Conservation (phyloP, 2,113 vertebrate species). For the Morone chrysops region DNA sequence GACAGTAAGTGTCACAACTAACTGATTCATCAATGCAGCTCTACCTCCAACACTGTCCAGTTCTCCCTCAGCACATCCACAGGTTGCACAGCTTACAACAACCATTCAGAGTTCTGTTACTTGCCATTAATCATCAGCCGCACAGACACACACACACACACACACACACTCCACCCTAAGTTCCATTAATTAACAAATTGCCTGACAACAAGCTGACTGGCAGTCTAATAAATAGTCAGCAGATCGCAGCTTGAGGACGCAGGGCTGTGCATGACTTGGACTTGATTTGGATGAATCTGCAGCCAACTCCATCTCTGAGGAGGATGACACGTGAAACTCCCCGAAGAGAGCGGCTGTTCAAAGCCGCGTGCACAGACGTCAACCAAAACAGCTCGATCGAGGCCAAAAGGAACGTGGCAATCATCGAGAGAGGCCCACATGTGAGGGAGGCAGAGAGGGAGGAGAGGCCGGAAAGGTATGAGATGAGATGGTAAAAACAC, state of each 20-base stretch:
- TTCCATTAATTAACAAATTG: conserved; percentile 56
- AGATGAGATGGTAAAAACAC: not conserved
- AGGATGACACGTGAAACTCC: not conserved
- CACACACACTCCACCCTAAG: not conserved
- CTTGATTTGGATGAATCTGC: conserved; percentile 25
- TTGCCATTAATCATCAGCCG: conserved; percentile 2
- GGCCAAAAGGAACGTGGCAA: not conserved
- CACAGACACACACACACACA: not conserved
- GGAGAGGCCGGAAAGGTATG: not conserved
- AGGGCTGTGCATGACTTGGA: not conserved
- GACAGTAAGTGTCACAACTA: too few relatives aligned
- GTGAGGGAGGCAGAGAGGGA: not conserved
- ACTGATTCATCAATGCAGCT: too few relatives aligned
- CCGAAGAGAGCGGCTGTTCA: conserved; percentile 22
- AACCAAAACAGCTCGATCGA: conserved; percentile 2
- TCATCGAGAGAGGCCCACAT: not conserved
- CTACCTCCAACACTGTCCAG: too few relatives aligned
- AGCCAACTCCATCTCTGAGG: conserved; percentile 23
- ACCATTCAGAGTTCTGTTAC: not conserved
- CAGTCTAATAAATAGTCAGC: conserved; percentile 29
- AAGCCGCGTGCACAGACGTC: conserved; percentile 8
- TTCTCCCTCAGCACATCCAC: not conserved
- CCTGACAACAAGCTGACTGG: conserved; percentile 28
- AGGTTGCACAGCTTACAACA: not conserved
- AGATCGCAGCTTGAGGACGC: conserved; percentile 1